Evolutionary conservation across 2,113 vertebrate species (phyloP).

Genomic region (Donacobius atricapilla): DNA sequence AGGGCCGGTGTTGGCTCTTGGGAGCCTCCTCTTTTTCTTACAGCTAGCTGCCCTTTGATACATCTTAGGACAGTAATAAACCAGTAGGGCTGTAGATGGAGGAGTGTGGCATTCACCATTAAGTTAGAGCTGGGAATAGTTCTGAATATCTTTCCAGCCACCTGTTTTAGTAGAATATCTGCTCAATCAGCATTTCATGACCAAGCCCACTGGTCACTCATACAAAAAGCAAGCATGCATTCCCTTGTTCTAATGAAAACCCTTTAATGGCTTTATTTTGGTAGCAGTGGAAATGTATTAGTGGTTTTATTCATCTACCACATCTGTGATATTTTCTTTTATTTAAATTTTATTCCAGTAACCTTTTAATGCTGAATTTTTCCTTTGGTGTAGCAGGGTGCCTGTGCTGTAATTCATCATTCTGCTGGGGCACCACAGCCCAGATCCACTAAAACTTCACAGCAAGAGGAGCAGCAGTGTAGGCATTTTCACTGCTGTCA

Average conservation of each 20-base stretch:
- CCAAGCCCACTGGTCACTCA: neutral
- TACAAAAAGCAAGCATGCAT: neutral
- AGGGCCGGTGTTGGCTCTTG: neutral
- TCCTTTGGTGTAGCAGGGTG: neutral
- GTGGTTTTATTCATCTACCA: neutral
- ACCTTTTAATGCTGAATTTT: neutral
- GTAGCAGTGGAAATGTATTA: neutral
- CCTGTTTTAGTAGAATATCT: neutral
- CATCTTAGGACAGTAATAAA: neutral
- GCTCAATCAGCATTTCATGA: neutral
- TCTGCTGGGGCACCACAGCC: neutral
- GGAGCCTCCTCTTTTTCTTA: neutral
- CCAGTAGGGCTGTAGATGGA: neutral
- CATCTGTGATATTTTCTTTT: neutral
- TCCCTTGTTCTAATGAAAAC: constrained; percentile 2
- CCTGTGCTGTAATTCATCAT: neutral
- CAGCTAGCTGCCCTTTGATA: neutral
- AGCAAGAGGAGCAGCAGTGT: neutral
- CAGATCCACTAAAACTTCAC: neutral
- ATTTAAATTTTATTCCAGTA: neutral
- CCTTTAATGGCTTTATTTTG: constrained; percentile 12
- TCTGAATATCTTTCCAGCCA: neutral
- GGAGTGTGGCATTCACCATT: neutral
- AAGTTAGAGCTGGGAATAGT: neutral
- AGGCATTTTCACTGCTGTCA: neutral